Base-by-base conservation (phyloP, 2,113 vertebrate genomes). In the Phalacrocorax aristotelis region DNA sequence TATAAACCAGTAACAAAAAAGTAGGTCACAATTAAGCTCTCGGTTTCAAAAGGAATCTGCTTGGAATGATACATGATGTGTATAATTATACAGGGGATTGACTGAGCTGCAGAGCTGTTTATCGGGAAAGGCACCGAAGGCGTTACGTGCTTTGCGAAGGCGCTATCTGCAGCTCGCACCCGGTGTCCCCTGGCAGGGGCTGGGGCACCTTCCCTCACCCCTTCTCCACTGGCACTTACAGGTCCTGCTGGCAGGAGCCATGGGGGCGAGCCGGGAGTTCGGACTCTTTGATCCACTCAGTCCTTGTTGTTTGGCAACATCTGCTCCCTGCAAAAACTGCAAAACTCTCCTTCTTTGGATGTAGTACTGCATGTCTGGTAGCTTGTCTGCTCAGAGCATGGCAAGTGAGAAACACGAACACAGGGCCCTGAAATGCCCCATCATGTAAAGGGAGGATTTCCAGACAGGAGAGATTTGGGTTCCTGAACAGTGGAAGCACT, bases 21-120 rank as follows among this genome's bases (percentile, higher is more conserved):
- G n/a, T 93, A 97, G 94, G 89, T 93, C 84, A 81, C 75, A 93
- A 61, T 82, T 83, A 92, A 96, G 49, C 57, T 92, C 66, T 91
- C 10, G 4, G 30, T 89, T 95, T 90, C 62, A 75, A 86, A 93
- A 92, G 64, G 78, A 82, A 87, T 79, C 69, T 81, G 57, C 42
- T 60, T 89, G 80, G 74, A 60, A 81, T 54, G 84, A 89, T 77
- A 60, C 48, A 64, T 58, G 64, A 55, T 84, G 74, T 52, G 26
- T 90, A 80, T 87, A 84, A 87, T 95, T 92, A 78, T 86, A 75
- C 23, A 6, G 3, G 61, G 49, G 60, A 72, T 32, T 78, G 84
- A 58, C 66, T 74, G 89, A 86, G 75, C 83, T 90, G 61, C 75
- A 90, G 48, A 90, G 68, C 48, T 76, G 11, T 77, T 83, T 38